A percentile compares a stretch with the other conserved stretches of the same genome.
These are phyloP conservation scores for Porites evermanni DNA, from an alignment of 92 coral and sea anemone genomes.

Conservation along the genomic window DNA sequence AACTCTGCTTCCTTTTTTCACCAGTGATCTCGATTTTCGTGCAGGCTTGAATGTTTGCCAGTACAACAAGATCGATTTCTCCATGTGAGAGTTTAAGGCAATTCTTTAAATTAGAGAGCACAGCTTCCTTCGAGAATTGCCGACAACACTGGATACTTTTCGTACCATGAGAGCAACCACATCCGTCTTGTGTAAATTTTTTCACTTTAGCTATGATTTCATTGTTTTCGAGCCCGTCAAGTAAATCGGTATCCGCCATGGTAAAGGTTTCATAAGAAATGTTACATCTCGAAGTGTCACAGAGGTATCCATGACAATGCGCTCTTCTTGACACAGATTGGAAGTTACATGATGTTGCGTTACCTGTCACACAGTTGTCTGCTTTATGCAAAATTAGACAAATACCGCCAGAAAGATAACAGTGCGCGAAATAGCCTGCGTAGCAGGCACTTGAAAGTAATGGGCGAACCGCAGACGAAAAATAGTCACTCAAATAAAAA, in stretches of 20 bases:
- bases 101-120: slow-evolving; percentile 44
- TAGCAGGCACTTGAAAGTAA: too few species aligned
- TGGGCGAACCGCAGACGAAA: too few species aligned
- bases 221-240: background rate
- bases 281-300: too few species aligned
- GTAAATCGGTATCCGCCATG: background rate
- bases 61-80: slow-evolving; percentile 63
- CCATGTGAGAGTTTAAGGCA: slow-evolving; percentile 37
- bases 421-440: too few species aligned
- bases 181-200: background rate
- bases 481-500: too few species aligned
- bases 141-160: slow-evolving; percentile 3
- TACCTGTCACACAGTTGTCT: too few species aligned
- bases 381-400: too few species aligned
- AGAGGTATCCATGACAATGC: too few species aligned
- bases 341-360: too few species aligned
- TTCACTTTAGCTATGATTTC: background rate
- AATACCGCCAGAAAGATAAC: too few species aligned
- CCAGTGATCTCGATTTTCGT: slow-evolving; percentile 48
- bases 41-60: slow-evolving; percentile 62
- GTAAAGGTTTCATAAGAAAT: background rate
- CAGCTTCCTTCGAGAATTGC: background rate
- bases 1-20: slow-evolving; percentile 48
- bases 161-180: slow-evolving; percentile 6
- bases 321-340: too few species aligned